Evolutionary conservation across 2,888 invertebrate genomes (phyloP), one percentile per base, ranked within the genome.

Genomic region (Lagria hirta): DNA sequence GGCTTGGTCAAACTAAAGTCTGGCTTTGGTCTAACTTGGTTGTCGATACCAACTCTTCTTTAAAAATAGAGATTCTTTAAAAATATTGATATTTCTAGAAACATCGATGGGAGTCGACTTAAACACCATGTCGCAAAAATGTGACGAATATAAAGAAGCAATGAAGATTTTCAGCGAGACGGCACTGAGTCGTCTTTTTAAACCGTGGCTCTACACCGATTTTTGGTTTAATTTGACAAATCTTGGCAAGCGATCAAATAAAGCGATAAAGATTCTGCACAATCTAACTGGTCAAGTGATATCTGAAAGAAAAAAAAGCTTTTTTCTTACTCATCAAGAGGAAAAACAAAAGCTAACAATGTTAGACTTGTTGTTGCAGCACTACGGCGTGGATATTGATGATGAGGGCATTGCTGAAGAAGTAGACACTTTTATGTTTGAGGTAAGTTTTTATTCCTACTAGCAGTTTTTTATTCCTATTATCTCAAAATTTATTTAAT

Each of bases 341-440:
- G n/a, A n/a, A n/a, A 26, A 12, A 58, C 77, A 73, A 48, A 73
- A 74, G 8, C 68, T 74, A 24, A 79, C 78, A 1, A 76, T 80
- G 77, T 56, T 80, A 26, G 79, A 80, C 61, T 69, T 79, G 11
- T 60, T 80, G 3, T 55, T 80, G 0, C 74, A 78, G 51, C 63
- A 66, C 27, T 68, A 75, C 2, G 75, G 75, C 1, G 58, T 66
- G 13, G 26, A 43, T 18, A 77, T 79, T 18, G 73, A 77, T 54
- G 72, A 72, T 45, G 54, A 61, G 26, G 78, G 77, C 1, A 75
- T 80, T 43, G 73, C 76, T 50, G 79, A 79, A 58, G 79, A 79
- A 68, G 79, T 80, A 1, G 79, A 80, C 47, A 80, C 80, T 0
- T 79, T 80, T 29, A 77, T 79, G 75, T 79, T 80, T 79, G n/a